phyloP scores from a whole-genome alignment of 2,888 invertebrate genomes.

The Heliconius sara region DNA sequence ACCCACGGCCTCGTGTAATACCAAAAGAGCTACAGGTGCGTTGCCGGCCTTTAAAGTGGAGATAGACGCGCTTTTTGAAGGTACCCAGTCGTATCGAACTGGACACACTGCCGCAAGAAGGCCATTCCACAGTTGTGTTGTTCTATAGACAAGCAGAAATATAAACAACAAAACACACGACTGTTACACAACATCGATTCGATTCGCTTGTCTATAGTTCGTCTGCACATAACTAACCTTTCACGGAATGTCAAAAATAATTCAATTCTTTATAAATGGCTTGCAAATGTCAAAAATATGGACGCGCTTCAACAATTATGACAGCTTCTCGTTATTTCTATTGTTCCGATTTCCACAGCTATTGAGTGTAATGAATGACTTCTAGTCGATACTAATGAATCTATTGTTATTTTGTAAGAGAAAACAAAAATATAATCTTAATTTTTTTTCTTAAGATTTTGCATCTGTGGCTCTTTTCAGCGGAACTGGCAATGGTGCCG shows the following conservation, averaged over 20 bases:
- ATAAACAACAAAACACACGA: no score
- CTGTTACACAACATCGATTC: neutral
- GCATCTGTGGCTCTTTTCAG: neutral
- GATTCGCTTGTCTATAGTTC: conserved; percentile 11
- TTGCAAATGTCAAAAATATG: conserved; percentile 14
- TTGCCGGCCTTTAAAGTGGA: no score
- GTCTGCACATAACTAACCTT: conserved; percentile 5
- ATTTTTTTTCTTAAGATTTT: neutral
- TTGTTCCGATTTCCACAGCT: conserved; percentile 7
- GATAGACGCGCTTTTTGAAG: no score
- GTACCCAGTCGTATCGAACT: no score
- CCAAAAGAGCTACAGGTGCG: no score
- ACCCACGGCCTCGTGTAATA: no score
- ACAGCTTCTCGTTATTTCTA: neutral
- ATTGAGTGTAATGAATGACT: neutral
- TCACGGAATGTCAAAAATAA: conserved; percentile 16
- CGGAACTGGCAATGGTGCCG: no score
- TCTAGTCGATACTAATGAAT: neutral
- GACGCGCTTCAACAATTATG: neutral
- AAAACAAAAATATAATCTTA: neutral
- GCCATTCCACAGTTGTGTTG: no score
- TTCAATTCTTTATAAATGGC: neutral
- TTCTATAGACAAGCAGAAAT: no score
- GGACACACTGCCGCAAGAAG: no score
- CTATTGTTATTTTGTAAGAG: neutral